Base-by-base conservation (phyloP, 2,888 invertebrate genomes). In the Amitus sp. region DNA sequence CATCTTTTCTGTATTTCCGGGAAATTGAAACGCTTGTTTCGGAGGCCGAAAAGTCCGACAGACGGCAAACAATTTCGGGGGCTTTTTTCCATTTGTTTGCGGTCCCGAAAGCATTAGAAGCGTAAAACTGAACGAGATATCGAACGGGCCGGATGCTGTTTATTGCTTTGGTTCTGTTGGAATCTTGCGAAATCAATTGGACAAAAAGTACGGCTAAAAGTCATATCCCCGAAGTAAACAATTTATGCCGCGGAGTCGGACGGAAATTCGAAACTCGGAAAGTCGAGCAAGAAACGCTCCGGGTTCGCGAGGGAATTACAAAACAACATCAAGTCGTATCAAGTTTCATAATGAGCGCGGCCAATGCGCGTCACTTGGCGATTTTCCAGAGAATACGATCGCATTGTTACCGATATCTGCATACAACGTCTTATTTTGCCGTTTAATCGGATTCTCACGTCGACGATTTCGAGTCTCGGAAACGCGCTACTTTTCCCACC, bases 341-440 rank as follows among this genome's bases (percentile, higher is more conserved):
- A 77, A 76, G 74, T 76, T 78, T 76, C 71, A 73, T 79, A 79
- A 78, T 77, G 78, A 78, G 75, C 67, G 65, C 66, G 67, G 57
- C 71, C 72, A 62, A 72, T 73, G 75, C 72, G 73, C 71, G 72
- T 71, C 70, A 72, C 70, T 74, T 79, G 79, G 79, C 77, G 64
- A 66, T 65, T 61, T 66, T 73, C 78, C 79, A 79, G 69, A 54
- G 52, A 47, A 61, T 65, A 65, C 66, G 64, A 64, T 62, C 58
- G 61, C 67, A 61, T 65, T 40, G 48, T 54, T 19, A 50, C 34
- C 49, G 51, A 47, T 48, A 58, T 64, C 59, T 54, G 46, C 56
- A 64, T 57, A 64, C 42, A 19, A 20, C 15, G 42, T 7, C 45
- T n/a, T 50, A 28, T 23, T 43, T n/a, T 10, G n/a, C n/a, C n/a